Base-by-base conservation (phyloP, 2,797 vertebrate species). In the Lagodon rhomboides region DNA sequence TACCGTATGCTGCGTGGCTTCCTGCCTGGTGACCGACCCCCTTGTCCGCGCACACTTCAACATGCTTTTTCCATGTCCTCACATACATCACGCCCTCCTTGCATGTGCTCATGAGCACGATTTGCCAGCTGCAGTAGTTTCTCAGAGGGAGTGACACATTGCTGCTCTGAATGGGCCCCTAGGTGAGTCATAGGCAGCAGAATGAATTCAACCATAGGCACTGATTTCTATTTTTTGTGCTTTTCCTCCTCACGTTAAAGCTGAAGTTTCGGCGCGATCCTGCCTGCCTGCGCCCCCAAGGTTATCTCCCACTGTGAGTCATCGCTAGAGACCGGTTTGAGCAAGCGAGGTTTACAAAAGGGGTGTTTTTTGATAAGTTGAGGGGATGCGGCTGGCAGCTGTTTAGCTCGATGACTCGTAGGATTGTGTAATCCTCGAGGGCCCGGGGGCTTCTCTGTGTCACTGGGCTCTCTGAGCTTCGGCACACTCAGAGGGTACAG, bases 241-340 rank as follows among this genome's bases (percentile, higher is more conserved):
- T 69, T 84, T 68, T 20, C 67, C 55, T 82, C 79, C 76, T 82
- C 46, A 63, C 47, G 75, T 82, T 87, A 87, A 66, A 83, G 61
- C 68, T 85, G 43, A 68, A 73, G 88, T 90, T 88, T 86, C 79
- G 27, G 23, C 61, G 8, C 38, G 56, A 82, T 86, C 71, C 55
- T 61, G 54, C 71, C 55, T 61, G 54, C 73, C 53, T 69, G 27
- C 50, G 27, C 46, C 82, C 50, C 79, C 6, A n/a, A 84, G 83
- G 86, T 82, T 59, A 76, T 86, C 85, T 86, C 74, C 75, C 20
- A 13, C 68, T 75, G 47, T 93, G 91, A 91, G 86, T 92, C 91
- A 93, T 69, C 55, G 74, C 50, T 63, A 69, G 75, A 83, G 60
- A 77, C 59, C 55, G 49, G 71, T 63, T 44, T 55, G 50, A 87